These are phyloP conservation scores for Porites lutea DNA, from an alignment of 64 coral and sea anemone species.

Conservation along the genomic window DNA sequence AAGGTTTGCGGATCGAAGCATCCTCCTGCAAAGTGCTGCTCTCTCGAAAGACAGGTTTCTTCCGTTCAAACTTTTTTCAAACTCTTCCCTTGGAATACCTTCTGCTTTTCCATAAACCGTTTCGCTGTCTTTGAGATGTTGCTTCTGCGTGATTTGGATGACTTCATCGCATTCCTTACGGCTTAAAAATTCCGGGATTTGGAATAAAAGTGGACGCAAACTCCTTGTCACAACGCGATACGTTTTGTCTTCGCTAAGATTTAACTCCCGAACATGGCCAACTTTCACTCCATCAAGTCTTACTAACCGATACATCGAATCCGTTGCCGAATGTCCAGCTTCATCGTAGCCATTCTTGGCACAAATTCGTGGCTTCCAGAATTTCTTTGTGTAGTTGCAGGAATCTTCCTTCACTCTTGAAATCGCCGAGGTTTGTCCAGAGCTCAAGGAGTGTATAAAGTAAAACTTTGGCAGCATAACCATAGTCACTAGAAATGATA, in stretches of 20 bases:
- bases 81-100: neutral
- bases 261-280: slow-evolving; percentile 32
- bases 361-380: slow-evolving; percentile 21
- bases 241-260: neutral
- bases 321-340: neutral
- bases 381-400: neutral
- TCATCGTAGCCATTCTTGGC: neutral
- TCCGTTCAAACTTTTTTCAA: neutral
- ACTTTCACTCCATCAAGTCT: slow-evolving; percentile 21
- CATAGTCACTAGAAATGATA: neutral
- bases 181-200: slow-evolving; percentile 34
- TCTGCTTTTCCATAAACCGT: slow-evolving; percentile 36
- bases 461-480: neutral
- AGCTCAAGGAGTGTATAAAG: neutral
- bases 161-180: slow-evolving; percentile 1
- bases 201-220: slow-evolving; percentile 10
- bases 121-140: neutral
- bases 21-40: neutral
- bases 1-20: neutral
- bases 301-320: neutral
- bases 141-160: slow-evolving; percentile 4
- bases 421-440: neutral
- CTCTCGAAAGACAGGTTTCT: neutral
- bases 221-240: neutral
- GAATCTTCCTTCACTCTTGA: neutral